Evolutionary conservation across 2,888 invertebrate genomes (phyloP).

Genomic region (Unio pictorum): DNA sequence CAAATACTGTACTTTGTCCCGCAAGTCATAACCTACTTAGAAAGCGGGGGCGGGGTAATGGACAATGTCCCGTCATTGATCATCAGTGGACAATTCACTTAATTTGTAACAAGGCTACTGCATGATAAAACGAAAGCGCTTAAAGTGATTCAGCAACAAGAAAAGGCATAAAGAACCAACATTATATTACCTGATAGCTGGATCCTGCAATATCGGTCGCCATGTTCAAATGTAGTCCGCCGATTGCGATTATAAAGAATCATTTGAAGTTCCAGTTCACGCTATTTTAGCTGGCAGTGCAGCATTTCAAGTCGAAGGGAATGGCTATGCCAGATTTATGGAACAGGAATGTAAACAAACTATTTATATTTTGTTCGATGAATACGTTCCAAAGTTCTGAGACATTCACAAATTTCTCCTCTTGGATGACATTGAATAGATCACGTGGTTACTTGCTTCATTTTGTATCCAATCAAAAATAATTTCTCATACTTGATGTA

Average conservation of each 20-base stretch:
- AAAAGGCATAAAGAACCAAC: not conserved
- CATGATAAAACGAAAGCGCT: too few relatives aligned
- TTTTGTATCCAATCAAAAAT: constrained; percentile 15
- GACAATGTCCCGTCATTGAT: too few relatives aligned
- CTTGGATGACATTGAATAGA: constrained; percentile 38
- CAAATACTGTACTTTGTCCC: too few relatives aligned
- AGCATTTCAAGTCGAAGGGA: too few relatives aligned
- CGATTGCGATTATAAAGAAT: not conserved
- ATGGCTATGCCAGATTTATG: too few relatives aligned
- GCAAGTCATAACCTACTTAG: too few relatives aligned
- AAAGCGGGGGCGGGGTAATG: too few relatives aligned
- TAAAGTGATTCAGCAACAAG: too few relatives aligned
- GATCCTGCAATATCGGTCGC: constrained; percentile 66
- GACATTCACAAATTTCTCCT: constrained; percentile 11
- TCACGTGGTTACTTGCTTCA: constrained; percentile 33
- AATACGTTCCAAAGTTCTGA: constrained; percentile 6
- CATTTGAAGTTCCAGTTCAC: not conserved
- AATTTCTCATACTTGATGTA: constrained; percentile 10
- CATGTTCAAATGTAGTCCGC: constrained; percentile 44
- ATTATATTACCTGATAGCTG: constrained; percentile 55
- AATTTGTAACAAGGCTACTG: too few relatives aligned
- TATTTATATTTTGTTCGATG: constrained; percentile 1
- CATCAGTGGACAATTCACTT: too few relatives aligned
- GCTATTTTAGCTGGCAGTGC: not conserved
- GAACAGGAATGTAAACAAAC: too few relatives aligned